Evolutionary conservation across 2,888 invertebrate genomes (phyloP).

Genomic region (Trichopria drosophilae): DNA sequence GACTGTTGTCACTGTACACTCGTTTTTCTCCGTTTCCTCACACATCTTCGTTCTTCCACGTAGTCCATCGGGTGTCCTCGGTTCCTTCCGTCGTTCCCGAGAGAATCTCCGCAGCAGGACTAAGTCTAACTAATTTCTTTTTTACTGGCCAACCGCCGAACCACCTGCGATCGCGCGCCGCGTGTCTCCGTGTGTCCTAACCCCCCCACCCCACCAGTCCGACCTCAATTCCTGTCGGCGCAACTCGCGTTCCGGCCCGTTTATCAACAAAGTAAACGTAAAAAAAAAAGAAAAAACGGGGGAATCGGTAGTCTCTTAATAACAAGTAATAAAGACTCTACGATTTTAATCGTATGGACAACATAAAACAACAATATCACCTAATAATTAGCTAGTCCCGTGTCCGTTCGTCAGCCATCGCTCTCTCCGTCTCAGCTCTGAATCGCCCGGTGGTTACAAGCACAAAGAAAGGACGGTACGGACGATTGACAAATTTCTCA

Average conservation of each 20-base stretch:
- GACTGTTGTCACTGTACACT: constrained; percentile 49
- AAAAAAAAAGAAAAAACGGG: constrained; percentile 27
- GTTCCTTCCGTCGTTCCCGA: too few relatives aligned
- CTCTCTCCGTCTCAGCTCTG: too few relatives aligned
- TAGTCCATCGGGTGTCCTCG: too few relatives aligned
- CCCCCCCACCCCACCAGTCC: constrained; percentile 23
- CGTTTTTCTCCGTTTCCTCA: constrained; percentile 35
- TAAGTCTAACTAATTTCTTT: constrained; percentile 47
- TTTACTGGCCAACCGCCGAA: constrained; percentile 56
- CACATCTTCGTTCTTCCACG: too few relatives aligned
- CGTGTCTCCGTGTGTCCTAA: constrained; percentile 39
- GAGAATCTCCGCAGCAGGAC: constrained; percentile 41
- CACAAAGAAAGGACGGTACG: too few relatives aligned
- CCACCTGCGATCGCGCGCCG: constrained; percentile 38
- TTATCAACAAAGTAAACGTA: constrained; percentile 22
- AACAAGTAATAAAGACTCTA: constrained; percentile 52
- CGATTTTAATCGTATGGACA: constrained; percentile 47
- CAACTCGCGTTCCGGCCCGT: constrained; percentile 6
- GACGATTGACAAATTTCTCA: too few relatives aligned
- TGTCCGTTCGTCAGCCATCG: too few relatives aligned
- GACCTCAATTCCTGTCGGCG: constrained; percentile 16
- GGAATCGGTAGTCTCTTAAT: too few relatives aligned
- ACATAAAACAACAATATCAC: constrained; percentile 54
- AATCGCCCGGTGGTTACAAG: too few relatives aligned
- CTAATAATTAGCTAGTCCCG: constrained; percentile 49